Base-by-base conservation (phyloP, 2,113 vertebrate genomes). In the Bujurquina vittata region DNA sequence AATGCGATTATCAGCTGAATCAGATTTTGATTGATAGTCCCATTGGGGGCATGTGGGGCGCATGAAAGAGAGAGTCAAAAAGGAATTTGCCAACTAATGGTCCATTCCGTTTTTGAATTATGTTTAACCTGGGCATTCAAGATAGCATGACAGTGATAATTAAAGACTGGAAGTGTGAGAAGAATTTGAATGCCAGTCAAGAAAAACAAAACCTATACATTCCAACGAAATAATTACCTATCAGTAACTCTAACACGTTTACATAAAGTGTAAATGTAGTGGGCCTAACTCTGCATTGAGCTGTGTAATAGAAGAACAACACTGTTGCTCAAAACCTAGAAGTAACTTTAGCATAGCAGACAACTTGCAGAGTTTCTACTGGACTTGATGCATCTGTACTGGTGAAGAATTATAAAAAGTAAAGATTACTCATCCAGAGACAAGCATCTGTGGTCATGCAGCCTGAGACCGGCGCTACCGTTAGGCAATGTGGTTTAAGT, bases 221-320 rank as follows among this genome's bases (percentile, higher is more conserved):
- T 88, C 75, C 73, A 92, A 86, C 90, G 87, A 83, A 80, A 72
- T 96, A 96, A 96, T 96, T 96, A 96, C 85, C 93, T 86, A 81
- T 89, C 20, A 78, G 94, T 91, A 85, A 89, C 92, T 92, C 85
- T 4, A 37, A 14, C 14, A 37, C 5, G 7, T 49, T 55, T 31
- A 54, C 77, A n/a, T 54, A 7, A 7, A 55, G 22, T 61, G 57
- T 20, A 52, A 54, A 33, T 72, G 49, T 18, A 18, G 49, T 2
- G 17, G 49, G 49, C 6, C 18, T 7, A 72, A 52, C 65, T 69
- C 65, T 69, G 65, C 23, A 52, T 12, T 69, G 43, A 69, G 43
- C 20, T 72, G 65, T 52, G 43, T 72, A 52, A 52, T 31, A 72
- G 26, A 18, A 52, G 26, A 72, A 72, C 31, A 43, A 72, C 26